Evolutionary conservation across 2,797 vertebrate species (phyloP), one percentile per base, ranked within the genome.

Genomic region (Acrocephalus scirpaceus): DNA sequence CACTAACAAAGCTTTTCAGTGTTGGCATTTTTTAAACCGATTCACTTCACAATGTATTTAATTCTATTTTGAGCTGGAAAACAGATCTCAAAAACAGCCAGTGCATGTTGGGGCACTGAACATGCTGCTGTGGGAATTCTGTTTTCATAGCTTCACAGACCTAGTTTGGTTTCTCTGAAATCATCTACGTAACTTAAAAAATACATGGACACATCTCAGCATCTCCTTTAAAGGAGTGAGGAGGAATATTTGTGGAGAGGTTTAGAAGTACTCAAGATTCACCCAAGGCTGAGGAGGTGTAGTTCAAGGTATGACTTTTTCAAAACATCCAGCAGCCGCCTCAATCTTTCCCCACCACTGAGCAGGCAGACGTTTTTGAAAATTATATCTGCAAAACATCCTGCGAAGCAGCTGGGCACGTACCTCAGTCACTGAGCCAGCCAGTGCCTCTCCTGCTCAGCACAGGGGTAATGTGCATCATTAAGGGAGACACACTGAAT

Each of bases 31-130:
- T 88, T 91, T 5, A 85, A 91, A 88, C 32, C 6, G 4, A 90
- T 70, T 53, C 56, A 56, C 74, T 93, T 79, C 53, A 89, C 32
- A 77, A 36, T 22, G 32, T 47, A 66, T 61, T 93, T 92, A 64
- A 88, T 92, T 79, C 56, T 7, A 64, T 86, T 95, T 86, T 2
- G 13, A 85, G 23, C 34, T 79, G 60, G 60, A 79, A 95, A 90
- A 72, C 29, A 88, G 69, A 67, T 50, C 30, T 61, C 9, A 0
- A 75, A 83, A 95, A 86, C 34, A 75, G 80, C 17, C 51, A 40
- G 60, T 1, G 3, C 3, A 3, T 48, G 29, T 11, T 94, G 58
- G n/a, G 16, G 27, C 57, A 91, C 30, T 21, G 26, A 74, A 79
- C 38, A 34, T 8, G 34, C 45, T 88, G 65, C 82, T 5, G 2